A percentile compares a stretch with the other conserved stretches of the same genome.
These are phyloP conservation scores for Lasioglossum lativentre DNA, from an alignment of 2,888 invertebrate species.

Conservation along the genomic window DNA sequence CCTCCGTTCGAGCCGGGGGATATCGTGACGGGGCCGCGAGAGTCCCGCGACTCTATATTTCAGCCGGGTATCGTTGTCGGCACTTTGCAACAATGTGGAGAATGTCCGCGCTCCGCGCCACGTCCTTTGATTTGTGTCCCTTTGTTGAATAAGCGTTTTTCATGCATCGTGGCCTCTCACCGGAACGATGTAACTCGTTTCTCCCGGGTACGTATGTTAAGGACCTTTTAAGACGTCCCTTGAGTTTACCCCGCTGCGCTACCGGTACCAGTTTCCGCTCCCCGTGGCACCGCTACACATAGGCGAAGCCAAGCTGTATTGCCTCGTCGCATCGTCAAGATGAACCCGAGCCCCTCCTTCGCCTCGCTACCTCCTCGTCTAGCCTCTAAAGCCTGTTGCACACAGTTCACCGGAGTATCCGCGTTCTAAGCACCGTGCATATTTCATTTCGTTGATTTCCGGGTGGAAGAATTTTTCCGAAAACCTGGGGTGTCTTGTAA, in stretches of 20 bases:
- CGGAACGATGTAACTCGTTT: constrained; percentile 64
- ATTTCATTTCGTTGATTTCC: constrained; percentile 14
- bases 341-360: constrained; percentile 39
- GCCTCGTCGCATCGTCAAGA: constrained; percentile 47
- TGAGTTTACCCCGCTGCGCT: constrained; percentile 61
- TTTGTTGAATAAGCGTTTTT: constrained; percentile 64
- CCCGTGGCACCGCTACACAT: constrained; percentile 49
- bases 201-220: constrained; percentile 58
- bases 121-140: constrained; percentile 61
- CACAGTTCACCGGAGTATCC: constrained; percentile 7
- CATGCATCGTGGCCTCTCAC: constrained; percentile 59
- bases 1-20: background rate
- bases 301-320: constrained; percentile 51
- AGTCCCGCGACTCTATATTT: background rate
- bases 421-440: constrained; percentile 1
- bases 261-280: constrained; percentile 68
- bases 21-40: background rate
- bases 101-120: constrained; percentile 39
- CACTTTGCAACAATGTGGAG: constrained; percentile 62
- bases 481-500: background rate
- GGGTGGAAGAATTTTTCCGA: background rate
- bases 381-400: constrained; percentile 10
- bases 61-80: constrained; percentile 41
- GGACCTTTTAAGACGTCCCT: constrained; percentile 62
- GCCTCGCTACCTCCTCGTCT: constrained; percentile 24